Conservation (phyloP, 2,888 invertebrate genomes). For the Orthosia cruda region DNA sequence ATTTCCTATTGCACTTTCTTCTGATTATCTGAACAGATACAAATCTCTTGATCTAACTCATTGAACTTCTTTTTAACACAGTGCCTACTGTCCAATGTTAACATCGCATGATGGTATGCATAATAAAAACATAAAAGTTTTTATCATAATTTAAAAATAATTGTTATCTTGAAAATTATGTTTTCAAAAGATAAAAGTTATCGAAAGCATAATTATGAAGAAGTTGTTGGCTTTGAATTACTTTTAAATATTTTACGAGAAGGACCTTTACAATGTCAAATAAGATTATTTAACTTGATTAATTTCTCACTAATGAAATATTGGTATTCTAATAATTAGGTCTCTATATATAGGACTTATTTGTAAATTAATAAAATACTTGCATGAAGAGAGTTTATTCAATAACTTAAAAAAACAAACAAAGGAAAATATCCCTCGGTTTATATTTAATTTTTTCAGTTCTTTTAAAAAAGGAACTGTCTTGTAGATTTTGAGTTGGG, state of each 20-base stretch:
- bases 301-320: background rate
- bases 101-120: constrained; percentile 34
- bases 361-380: background rate
- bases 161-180: constrained; percentile 4
- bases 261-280: background rate
- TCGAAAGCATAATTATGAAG: constrained; percentile 23
- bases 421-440: background rate
- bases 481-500: background rate
- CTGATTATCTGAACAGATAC: background rate
- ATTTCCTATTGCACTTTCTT: constrained; percentile 25
- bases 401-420: background rate
- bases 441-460: background rate
- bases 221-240: constrained; percentile 21
- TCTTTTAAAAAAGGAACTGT: background rate
- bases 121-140: background rate
- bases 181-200: constrained; percentile 39
- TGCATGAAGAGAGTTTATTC: background rate
- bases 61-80: background rate
- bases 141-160: constrained; percentile 31
- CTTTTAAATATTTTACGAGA: constrained; percentile 3
- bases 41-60: constrained; percentile 1
- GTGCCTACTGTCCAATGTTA: background rate
- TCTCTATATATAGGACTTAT: background rate
- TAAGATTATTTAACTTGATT: background rate
- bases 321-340: constrained; percentile 1